Conservation (phyloP, 2,797 vertebrate genomes). For the Picus viridis region DNA sequence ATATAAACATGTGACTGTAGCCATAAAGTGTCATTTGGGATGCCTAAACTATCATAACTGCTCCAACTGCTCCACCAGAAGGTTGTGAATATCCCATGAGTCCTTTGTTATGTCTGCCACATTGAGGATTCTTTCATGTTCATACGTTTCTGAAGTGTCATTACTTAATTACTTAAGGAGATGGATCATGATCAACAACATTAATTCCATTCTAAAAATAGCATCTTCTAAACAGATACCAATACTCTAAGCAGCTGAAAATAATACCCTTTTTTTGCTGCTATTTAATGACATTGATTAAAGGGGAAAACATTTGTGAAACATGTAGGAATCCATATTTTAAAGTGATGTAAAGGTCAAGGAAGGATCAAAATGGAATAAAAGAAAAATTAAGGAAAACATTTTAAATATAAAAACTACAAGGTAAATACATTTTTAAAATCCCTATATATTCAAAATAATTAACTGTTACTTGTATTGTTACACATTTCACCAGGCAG, state of each 20-base stretch:
- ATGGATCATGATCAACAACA: neutral
- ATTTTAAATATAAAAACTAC: neutral
- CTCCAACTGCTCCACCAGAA: neutral
- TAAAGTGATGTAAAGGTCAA: neutral
- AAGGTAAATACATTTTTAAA: neutral
- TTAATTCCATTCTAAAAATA: neutral
- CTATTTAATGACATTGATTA: neutral
- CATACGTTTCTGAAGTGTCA: neutral
- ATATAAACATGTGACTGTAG: neutral
- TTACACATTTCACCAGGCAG: neutral
- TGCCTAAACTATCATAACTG: neutral
- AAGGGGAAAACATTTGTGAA: neutral
- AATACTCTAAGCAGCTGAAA: neutral
- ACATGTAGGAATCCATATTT: neutral
- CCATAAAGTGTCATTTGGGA: neutral
- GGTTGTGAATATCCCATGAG: neutral
- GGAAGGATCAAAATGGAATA: neutral
- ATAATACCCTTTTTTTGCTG: neutral
- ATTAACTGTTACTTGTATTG: neutral
- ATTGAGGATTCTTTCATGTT: neutral
- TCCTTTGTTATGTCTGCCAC: neutral
- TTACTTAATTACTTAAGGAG: neutral
- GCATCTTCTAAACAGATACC: neutral
- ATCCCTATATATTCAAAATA: neutral
- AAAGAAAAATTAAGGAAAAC: neutral